Evolutionary conservation across 2,113 vertebrate species (phyloP).

Genomic region (Bubo bubo): DNA sequence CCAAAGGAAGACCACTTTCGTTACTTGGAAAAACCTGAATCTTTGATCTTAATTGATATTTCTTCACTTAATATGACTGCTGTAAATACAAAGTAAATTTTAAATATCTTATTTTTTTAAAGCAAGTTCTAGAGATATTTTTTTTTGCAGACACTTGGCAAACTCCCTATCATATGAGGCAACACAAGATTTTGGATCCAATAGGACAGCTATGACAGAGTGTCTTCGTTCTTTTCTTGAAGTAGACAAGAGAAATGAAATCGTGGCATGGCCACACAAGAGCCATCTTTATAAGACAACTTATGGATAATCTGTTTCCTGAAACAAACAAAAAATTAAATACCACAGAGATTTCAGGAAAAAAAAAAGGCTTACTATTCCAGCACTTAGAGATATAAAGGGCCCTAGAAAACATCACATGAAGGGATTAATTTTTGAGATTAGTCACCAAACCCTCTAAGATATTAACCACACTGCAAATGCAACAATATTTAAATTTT

Average conservation of each 20-base stretch:
- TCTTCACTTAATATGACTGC: neutral
- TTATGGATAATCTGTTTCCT: neutral
- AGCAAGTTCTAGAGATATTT: neutral
- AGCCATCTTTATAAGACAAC: neutral
- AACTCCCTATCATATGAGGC: neutral
- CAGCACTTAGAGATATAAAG: neutral
- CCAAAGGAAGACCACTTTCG: neutral
- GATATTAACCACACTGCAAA: neutral
- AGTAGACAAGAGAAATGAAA: neutral
- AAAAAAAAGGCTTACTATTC: neutral
- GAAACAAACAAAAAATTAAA: slow-evolving; percentile 35
- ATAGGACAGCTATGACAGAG: neutral
- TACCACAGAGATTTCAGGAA: neutral
- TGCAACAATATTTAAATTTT: neutral
- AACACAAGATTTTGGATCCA: neutral
- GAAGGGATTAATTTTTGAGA: neutral
- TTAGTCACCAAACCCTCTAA: neutral
- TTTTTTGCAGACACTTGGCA: neutral
- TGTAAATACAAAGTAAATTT: neutral
- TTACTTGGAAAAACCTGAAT: neutral
- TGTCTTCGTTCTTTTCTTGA: neutral
- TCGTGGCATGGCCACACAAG: neutral
- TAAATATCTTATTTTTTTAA: neutral
- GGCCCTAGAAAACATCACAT: neutral
- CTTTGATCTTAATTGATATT: neutral